These are phyloP conservation scores for Trichoplusia ni DNA, from an alignment of 1,140 invertebrate species.

Conservation along the genomic window DNA sequence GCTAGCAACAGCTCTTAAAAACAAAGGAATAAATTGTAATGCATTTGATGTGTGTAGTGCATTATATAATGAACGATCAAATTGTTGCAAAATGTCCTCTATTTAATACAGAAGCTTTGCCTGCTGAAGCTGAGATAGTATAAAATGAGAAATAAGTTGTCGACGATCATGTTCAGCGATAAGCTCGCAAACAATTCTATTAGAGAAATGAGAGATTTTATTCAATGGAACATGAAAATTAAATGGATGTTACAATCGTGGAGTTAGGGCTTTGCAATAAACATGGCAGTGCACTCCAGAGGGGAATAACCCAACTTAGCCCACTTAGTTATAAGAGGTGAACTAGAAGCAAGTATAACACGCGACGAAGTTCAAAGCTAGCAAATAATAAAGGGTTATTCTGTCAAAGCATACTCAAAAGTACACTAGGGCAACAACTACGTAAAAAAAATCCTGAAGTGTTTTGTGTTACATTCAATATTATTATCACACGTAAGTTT, in stretches of 20 bases:
- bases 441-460: neutral
- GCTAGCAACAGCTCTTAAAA: constrained; percentile 43
- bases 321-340: neutral
- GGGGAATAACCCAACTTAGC: neutral
- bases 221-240: neutral
- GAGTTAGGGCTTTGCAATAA: constrained; percentile 1
- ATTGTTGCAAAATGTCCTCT: constrained; percentile 9
- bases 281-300: constrained; percentile 15
- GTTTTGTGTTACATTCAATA: too few species aligned
- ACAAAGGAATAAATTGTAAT: constrained; percentile 39
- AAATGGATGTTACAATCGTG: neutral
- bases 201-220: constrained; percentile 6
- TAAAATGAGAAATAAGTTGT: neutral
- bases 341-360: neutral
- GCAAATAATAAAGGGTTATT: neutral
- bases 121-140: too few species aligned
- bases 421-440: neutral
- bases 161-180: neutral
- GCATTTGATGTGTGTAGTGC: constrained; percentile 5
- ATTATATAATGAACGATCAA: constrained; percentile 19
- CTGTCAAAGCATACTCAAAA: neutral
- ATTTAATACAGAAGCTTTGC: neutral
- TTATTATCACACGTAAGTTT: too few species aligned
- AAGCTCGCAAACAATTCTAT: neutral
- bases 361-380: neutral